phyloP scores from a whole-genome alignment of 2,113 vertebrate genomes.

The Bothrops jararaca region DNA sequence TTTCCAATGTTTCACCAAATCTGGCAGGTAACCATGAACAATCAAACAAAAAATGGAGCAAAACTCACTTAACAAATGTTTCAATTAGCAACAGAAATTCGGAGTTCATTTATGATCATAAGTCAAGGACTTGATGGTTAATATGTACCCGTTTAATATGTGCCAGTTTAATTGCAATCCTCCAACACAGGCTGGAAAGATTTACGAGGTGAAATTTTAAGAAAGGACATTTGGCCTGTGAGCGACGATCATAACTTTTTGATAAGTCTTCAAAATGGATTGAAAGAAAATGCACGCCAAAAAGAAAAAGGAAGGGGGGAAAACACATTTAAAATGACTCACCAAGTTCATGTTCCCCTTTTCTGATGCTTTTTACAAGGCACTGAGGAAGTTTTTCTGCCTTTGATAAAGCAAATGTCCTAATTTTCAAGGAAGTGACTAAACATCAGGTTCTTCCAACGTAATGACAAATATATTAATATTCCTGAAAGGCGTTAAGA shows the following conservation, averaged over 20 bases:
- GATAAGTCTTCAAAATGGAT: not conserved
- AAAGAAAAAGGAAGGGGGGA: not conserved
- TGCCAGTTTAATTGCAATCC: not conserved
- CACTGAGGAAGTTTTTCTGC: not conserved
- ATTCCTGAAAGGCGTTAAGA: not conserved
- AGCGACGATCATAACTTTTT: not conserved
- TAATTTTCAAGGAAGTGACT: not conserved
- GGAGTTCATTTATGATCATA: too few species aligned
- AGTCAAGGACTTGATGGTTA: too few species aligned
- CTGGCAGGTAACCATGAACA: not conserved
- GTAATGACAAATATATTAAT: not conserved
- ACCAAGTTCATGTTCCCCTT: not conserved
- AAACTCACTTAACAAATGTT: too few species aligned
- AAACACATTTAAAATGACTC: not conserved
- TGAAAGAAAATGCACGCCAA: not conserved
- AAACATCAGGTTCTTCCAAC: not conserved
- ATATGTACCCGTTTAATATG: not conserved
- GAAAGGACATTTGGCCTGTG: not conserved
- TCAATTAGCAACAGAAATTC: too few species aligned
- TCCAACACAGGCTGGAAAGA: not conserved
- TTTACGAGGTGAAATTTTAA: not conserved
- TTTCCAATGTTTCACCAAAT: not conserved
- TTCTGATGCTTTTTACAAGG: not conserved
- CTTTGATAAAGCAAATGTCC: not conserved
- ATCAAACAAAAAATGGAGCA: not conserved